phyloP scores from a whole-genome alignment of 2,113 vertebrate species.

The Aptenodytes patagonicus region DNA sequence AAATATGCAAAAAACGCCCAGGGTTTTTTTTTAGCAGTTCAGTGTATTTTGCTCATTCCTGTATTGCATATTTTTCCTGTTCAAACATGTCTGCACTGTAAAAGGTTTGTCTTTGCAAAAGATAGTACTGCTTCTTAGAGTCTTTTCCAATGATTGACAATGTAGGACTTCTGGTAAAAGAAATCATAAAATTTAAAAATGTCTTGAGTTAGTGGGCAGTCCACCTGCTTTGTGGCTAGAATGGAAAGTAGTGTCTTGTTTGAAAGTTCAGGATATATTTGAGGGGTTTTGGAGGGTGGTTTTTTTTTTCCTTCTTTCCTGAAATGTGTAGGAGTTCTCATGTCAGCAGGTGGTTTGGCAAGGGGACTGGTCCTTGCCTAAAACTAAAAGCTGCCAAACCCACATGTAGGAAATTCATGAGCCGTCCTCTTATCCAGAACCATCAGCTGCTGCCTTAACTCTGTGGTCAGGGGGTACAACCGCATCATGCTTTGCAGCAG shows the following conservation, averaged over 20 bases:
- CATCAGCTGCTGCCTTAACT: neutral
- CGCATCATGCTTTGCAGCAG: rapidly evolving
- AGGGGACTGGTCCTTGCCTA: neutral
- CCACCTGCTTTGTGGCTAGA: neutral
- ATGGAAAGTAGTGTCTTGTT: neutral
- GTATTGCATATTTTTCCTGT: neutral
- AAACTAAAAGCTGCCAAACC: neutral
- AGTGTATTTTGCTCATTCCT: neutral
- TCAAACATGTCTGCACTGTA: neutral
- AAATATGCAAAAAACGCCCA: neutral
- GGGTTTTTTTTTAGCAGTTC: neutral
- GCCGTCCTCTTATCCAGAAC: neutral
- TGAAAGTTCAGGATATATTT: neutral
- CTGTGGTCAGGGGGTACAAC: neutral
- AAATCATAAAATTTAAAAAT: neutral
- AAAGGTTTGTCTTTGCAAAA: neutral
- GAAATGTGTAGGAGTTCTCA: neutral
- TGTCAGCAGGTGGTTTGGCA: conserved; percentile 19
- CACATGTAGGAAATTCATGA: neutral
- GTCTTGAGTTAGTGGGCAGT: neutral
- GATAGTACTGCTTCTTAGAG: neutral
- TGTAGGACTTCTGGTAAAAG: neutral
- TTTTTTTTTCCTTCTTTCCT: neutral
- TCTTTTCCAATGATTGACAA: neutral
- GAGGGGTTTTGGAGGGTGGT: neutral